Percentiles rank a stretch among this genome's conserved stretches.
Conservation (phyloP, 2,888 invertebrate genomes). For the Resseliella maxima region DNA sequence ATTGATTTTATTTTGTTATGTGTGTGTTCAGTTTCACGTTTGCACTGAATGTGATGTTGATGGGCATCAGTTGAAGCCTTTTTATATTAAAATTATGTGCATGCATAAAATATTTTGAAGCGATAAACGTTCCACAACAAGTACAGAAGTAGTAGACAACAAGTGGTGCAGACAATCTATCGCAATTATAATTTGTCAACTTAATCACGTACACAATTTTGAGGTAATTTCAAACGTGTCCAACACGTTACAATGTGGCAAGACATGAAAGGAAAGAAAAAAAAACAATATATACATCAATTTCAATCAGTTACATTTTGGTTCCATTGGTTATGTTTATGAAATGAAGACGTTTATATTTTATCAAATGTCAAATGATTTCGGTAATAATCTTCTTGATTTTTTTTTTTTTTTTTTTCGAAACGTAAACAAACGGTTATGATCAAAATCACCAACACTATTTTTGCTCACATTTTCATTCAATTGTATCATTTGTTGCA, state of each 20-base stretch:
- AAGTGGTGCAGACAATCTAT: neutral
- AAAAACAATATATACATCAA: too few relatives aligned
- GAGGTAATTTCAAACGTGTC: constrained; percentile 37
- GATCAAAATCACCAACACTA: too few relatives aligned
- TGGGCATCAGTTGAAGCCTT: neutral
- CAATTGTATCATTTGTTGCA: neutral
- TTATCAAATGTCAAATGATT: too few relatives aligned
- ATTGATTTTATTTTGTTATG: constrained; percentile 40
- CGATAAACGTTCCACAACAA: neutral
- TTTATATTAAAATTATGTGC: constrained; percentile 32
- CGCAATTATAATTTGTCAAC: constrained; percentile 11
- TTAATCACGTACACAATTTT: constrained; percentile 34
- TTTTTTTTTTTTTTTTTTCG: too few relatives aligned
- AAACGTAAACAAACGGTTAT: too few relatives aligned
- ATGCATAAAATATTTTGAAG: neutral
- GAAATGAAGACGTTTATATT: neutral
- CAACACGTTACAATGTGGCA: neutral
- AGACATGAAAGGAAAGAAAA: neutral
- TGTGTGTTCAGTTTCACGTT: neutral
- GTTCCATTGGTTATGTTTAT: neutral
- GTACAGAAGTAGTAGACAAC: neutral
- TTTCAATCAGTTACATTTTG: too few relatives aligned
- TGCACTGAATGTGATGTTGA: constrained; percentile 33
- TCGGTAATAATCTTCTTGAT: too few relatives aligned
- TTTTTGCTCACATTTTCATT: too few relatives aligned